Evolutionary conservation across 2,113 vertebrate species (phyloP), one percentile per base, ranked within the genome.

Genomic region (Nothobranchius kuhntae): DNA sequence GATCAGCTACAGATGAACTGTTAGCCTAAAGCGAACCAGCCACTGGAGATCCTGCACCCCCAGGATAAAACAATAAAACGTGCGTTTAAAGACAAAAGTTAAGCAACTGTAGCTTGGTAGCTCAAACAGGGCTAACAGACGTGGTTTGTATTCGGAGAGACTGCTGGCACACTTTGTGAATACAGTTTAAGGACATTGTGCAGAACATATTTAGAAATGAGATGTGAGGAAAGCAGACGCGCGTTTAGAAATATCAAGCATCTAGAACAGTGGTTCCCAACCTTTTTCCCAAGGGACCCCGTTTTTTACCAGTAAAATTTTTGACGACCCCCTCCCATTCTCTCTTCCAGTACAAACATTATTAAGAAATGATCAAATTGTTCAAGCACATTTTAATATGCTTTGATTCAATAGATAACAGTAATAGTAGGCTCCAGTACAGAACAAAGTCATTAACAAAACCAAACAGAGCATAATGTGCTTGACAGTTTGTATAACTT

Each of bases 191-290:
- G 53, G 59, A 11, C 68, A 71, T 56, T 10, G 1, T 14, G 61
- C 8, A 61, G 51, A 35, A 51, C n/a, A 75, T 54, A 71, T 26
- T 58, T 59, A 61, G 2, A 81, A 80, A 65, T 73, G 10, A n/a
- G 61, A 64, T 73, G 65, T 63, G 17, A 66, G 38, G n/a, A 38
- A 85, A 79, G 81, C 65, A 79, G 80, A 82, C 86, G 88, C 88
- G 86, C 86, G 80, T 75, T 86, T 71, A 71, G 68, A 82, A 13
- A 58, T 53, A 83, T 59, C 14, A 76, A 61, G 74, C 13, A 61
- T 73, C 21, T 4, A 8, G 8, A 21, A 21, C 21, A 21, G 21
- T 21, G 21, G 21, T 21, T 21, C 21, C 21, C 21, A 21, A 21
- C 21, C 21, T 21, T 21, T 21, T 21, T 21, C 21, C 21, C 21